Evolutionary conservation across 1,140 invertebrate species (phyloP), one percentile per base, ranked within the genome.

Genomic region (Drosophila miranda): DNA sequence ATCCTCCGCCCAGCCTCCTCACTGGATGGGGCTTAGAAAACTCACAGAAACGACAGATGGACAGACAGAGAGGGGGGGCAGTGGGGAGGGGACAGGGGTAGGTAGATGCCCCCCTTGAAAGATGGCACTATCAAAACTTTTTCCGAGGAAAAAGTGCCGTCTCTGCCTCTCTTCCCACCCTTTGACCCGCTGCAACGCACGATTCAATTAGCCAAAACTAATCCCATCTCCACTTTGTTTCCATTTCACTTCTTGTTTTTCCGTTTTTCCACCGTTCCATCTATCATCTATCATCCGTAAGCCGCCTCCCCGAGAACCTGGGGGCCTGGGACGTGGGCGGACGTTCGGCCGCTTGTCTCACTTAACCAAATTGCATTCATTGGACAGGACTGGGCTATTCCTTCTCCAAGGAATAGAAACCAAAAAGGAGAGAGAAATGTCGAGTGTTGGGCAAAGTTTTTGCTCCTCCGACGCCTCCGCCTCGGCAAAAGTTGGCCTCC

Each of bases 181-280:
- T 6, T 5, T 26, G 23, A 4, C 26, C 54, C 21, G 41, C 41
- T 56, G 60, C 38, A 49, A 81, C 72, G 67, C 71, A 78, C 79
- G 76, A 79, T 83, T 83, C 80, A 84, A 84, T 84, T 79, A 84
- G 75, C 62, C 75, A 69, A 67, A 79, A 79, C 75, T 71, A 83
- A 84, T 76, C 80, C 72, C 72, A 68, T 11, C 45, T 56, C 57
- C 34, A 13, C 19, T 21, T 43, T 41, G 44, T 55, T 46, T 49
- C 7, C 19, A 41, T 44, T 61, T 54, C 16, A 59, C 56, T 74
- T 75, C 77, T 48, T 19, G 1, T 75, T 78, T 48, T 16, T 16
- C 16, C 16, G 16, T 16, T 16, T 26, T 42, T 11, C n/a, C n/a
- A n/a, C n/a, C n/a, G 34, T 38, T 38, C 13, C 11, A 26, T 9